Evolutionary conservation across 2,888 invertebrate species (phyloP).

Genomic region (Drosophila melanosoma): DNA sequence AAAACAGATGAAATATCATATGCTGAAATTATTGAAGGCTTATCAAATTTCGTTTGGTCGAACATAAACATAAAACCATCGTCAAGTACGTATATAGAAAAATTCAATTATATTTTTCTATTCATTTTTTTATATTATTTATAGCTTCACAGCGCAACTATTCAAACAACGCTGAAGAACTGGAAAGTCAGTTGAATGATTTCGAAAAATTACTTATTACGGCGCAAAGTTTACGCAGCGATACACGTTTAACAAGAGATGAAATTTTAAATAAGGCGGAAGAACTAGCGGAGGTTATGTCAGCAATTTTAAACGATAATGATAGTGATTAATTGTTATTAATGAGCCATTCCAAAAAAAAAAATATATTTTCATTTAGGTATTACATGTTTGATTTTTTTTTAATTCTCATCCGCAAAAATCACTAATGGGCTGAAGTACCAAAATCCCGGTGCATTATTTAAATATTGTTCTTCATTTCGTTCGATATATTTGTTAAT

Average conservation of each 20-base stretch:
- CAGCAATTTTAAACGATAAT: constrained; percentile 67
- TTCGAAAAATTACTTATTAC: constrained; percentile 67
- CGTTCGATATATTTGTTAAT: background rate
- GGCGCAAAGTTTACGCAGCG: constrained; percentile 61
- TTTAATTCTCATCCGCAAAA: background rate
- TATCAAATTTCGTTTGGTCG: constrained; percentile 55
- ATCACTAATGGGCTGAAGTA: background rate
- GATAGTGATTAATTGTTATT: constrained; percentile 59
- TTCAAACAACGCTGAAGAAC: constrained; percentile 48
- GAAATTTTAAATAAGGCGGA: constrained; percentile 65
- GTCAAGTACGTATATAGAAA: constrained; percentile 27
- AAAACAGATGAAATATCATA: constrained; percentile 33
- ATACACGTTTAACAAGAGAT: constrained; percentile 60
- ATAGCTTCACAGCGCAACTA: constrained; percentile 26
- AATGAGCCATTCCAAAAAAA: constrained; percentile 13
- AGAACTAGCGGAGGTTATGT: constrained; percentile 60
- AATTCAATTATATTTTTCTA: background rate
- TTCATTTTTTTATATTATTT: background rate
- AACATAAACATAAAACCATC: constrained; percentile 40
- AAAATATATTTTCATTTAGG: background rate
- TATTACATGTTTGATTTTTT: constrained; percentile 1
- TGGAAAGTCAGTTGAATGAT: constrained; percentile 65
- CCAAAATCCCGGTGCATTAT: background rate
- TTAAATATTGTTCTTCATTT: background rate
- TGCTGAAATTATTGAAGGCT: constrained; percentile 52